Evolutionary conservation across 2,888 invertebrate genomes (phyloP).

Genomic region (Fragum fragum): DNA sequence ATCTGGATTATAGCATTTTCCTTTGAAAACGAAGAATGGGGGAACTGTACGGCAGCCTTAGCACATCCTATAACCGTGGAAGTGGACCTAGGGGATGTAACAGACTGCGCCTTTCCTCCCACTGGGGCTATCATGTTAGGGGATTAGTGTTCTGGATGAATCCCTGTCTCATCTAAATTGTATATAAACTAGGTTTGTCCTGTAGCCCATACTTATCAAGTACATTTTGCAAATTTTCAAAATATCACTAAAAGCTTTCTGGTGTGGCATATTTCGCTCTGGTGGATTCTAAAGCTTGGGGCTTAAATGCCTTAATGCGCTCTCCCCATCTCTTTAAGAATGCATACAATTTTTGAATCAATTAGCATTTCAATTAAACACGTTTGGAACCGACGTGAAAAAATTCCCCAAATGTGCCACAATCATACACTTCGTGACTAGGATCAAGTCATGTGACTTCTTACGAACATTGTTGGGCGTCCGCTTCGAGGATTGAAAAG

Average conservation of each 20-base stretch:
- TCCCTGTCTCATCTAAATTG: conserved; percentile 39
- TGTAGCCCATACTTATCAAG: conserved; percentile 17
- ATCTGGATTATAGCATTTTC: conserved; percentile 14
- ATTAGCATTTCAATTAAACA: no score
- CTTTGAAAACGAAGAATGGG: background rate
- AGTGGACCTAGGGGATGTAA: background rate
- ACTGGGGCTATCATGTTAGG: conserved; percentile 16
- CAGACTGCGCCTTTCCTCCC: background rate
- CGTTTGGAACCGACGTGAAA: no score
- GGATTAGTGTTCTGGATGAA: conserved; percentile 34
- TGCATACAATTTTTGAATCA: no score
- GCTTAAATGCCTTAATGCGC: background rate
- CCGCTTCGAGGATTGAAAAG: no score
- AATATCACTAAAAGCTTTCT: background rate
- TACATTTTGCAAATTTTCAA: conserved; percentile 32
- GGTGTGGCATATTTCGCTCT: conserved; percentile 5
- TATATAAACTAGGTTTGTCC: conserved; percentile 37
- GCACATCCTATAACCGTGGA: background rate
- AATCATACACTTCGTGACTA: no score
- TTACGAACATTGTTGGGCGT: no score
- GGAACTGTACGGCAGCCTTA: conserved; percentile 39
- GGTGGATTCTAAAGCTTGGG: conserved; percentile 1
- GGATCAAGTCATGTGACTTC: no score
- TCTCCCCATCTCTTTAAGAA: conserved; percentile 29
- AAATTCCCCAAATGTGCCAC: no score